Percentiles rank a stretch among this genome's conserved stretches.
These are phyloP conservation scores for Limonius californicus DNA, from an alignment of 1,140 invertebrate species.

Conservation along the genomic window DNA sequence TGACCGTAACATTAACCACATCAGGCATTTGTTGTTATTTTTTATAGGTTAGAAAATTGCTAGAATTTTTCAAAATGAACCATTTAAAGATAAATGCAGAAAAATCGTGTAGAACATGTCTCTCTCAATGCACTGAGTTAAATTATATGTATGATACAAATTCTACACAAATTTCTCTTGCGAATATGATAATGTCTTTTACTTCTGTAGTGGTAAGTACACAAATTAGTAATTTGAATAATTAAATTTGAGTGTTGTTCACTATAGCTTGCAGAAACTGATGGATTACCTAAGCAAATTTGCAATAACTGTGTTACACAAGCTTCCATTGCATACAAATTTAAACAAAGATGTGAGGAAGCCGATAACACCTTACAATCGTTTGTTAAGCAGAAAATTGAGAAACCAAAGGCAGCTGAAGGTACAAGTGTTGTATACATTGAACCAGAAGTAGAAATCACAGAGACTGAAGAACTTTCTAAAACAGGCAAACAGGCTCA, in stretches of 20 bases:
- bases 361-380: neutral
- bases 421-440: too few species aligned
- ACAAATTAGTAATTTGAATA: neutral
- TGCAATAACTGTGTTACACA: slow-evolving; percentile 27
- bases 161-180: neutral
- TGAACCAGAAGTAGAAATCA: too few species aligned
- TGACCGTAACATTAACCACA: too few species aligned
- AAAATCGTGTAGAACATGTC: slow-evolving; percentile 17
- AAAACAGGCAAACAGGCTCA: too few species aligned
- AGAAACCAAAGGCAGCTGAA: slow-evolving; percentile 22
- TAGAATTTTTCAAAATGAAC: neutral
- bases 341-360: neutral
- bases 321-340: slow-evolving; percentile 24
- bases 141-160: neutral
- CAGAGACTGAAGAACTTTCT: too few species aligned
- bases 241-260: neutral
- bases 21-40: too few species aligned
- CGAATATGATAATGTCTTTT: slow-evolving; percentile 13
- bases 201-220: slow-evolving; percentile 6
- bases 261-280: slow-evolving; percentile 35
- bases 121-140: neutral
- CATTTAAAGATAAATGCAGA: neutral
- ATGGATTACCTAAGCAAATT: slow-evolving; percentile 27
- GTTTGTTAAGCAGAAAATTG: slow-evolving; percentile 13
- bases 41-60: neutral